Evolutionary conservation across 2,888 invertebrate species (phyloP), one percentile per base, ranked within the genome.

Genomic region (Orthosia cruda): DNA sequence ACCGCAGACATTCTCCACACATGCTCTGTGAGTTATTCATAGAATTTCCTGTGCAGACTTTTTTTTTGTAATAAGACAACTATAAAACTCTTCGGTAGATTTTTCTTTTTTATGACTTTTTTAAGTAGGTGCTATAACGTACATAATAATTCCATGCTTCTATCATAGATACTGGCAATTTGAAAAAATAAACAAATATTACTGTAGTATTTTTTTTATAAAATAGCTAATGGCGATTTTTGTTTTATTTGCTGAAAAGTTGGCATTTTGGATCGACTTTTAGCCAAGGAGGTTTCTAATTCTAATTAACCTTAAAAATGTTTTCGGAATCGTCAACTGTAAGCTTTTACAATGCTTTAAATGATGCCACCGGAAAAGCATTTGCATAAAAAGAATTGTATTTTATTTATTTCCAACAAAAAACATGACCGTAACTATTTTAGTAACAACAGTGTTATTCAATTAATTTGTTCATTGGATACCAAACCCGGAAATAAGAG

Each of bases 401-500:
- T 50, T 70, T 70, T 50, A 65, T 47, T 32, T 58, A 58, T 15
- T 58, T 58, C 2, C 7, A 13, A 7, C 32, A 15, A 40, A 32
- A 62, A 76, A 45, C 59, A 64, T 3, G n/a, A 40, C 59, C 64
- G 15, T 59, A 23, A 52, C 26, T 57, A 71, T 68, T 67, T 77
- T 55, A 68, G 7, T 59, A 64, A 54, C 57, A 78, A 50, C 52
- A 62, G 57, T 23, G 52, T 13, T 45, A 62, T 62, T 65, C 58
- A 71, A 84, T 84, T 81, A 77, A 79, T 77, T 77, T 52, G 64
- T 64, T 52, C 59, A 72, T 57, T 68, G 58, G 70, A 63, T 32
- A 69, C 40, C 71, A 63, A 62, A 75, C 45, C 75, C 63, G 85
- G 73, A 85, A 74, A 84, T 75, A 77, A 74, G 67, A 74, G 13